Evolutionary conservation across 2,113 vertebrate species (phyloP).

Genomic region (Vicugna pacos): DNA sequence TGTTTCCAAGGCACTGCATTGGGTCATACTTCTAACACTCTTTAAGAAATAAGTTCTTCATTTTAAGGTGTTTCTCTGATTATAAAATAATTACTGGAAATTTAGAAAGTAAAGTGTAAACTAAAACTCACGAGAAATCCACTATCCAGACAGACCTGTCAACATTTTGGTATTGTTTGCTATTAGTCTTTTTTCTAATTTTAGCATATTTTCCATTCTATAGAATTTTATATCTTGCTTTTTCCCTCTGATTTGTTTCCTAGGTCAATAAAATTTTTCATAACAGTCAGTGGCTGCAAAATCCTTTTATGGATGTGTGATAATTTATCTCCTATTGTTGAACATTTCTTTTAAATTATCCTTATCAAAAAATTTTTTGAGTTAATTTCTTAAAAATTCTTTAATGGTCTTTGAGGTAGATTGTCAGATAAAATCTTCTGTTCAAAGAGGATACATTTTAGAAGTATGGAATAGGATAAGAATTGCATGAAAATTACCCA

Average conservation of each 20-base stretch:
- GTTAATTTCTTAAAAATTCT: not conserved
- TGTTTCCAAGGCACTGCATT: constrained; percentile 43
- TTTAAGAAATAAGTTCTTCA: not conserved
- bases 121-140: not conserved
- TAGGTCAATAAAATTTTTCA: constrained; percentile 9
- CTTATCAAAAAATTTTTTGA: constrained; percentile 19
- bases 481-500: constrained; percentile 20
- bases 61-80: constrained; percentile 25
- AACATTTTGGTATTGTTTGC: not conserved
- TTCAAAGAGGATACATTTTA: constrained; percentile 27
- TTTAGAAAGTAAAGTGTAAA: constrained; percentile 51
- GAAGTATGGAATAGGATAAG: not conserved
- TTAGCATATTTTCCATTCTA: constrained; percentile 22
- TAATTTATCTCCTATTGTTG: not conserved
- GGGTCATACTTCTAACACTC: not conserved
- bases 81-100: not conserved
- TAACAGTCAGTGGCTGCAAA: constrained; percentile 18
- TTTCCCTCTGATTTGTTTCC: constrained; percentile 48
- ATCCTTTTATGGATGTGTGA: constrained; percentile 21
- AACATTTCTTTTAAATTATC: not conserved
- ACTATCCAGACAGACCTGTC: not conserved
- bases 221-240: constrained; percentile 44
- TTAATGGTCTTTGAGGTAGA: not conserved
- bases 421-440: constrained; percentile 27
- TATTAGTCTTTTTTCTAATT: not conserved